A percentile compares a stretch with the other conserved stretches of the same genome.
Evolutionary conservation across 2,797 vertebrate species (phyloP).

Genomic region (Dendrocincla tyrannina): DNA sequence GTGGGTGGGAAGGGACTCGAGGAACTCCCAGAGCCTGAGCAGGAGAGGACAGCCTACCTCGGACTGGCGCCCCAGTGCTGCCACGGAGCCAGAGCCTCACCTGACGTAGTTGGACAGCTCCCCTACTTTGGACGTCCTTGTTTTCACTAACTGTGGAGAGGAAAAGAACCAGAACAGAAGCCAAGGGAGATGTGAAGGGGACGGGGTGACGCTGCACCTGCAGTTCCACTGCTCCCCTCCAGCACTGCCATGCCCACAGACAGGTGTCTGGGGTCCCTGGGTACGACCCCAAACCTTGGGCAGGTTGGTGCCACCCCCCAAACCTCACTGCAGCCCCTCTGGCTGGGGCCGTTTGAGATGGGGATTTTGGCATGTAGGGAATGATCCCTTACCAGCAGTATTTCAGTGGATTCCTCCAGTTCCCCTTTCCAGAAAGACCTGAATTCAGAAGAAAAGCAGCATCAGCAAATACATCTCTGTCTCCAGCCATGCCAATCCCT

Average conservation of each 20-base stretch:
- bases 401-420: slow-evolving; percentile 85
- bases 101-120: slow-evolving; percentile 80
- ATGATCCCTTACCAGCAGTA: slow-evolving; percentile 81
- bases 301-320: background rate
- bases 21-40: background rate
- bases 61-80: background rate
- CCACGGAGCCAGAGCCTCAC: slow-evolving; percentile 66
- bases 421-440: slow-evolving; percentile 91
- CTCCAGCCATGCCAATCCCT: background rate
- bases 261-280: rapidly evolving
- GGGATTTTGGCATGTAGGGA: rapidly evolving
- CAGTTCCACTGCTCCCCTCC: background rate
- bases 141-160: slow-evolving; percentile 85
- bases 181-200: background rate
- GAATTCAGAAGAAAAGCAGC: background rate
- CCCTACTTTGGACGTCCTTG: slow-evolving; percentile 82
- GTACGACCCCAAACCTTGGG: background rate
- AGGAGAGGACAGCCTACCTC: background rate
- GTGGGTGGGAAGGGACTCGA: background rate
- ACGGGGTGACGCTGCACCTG: rapidly evolving
- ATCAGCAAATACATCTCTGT: background rate
- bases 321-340: background rate
- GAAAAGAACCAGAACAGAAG: background rate
- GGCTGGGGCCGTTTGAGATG: rapidly evolving
- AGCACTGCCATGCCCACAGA: background rate